phyloP scores from a whole-genome alignment of 2,113 vertebrate genomes.

The Ammodytes marinus region DNA sequence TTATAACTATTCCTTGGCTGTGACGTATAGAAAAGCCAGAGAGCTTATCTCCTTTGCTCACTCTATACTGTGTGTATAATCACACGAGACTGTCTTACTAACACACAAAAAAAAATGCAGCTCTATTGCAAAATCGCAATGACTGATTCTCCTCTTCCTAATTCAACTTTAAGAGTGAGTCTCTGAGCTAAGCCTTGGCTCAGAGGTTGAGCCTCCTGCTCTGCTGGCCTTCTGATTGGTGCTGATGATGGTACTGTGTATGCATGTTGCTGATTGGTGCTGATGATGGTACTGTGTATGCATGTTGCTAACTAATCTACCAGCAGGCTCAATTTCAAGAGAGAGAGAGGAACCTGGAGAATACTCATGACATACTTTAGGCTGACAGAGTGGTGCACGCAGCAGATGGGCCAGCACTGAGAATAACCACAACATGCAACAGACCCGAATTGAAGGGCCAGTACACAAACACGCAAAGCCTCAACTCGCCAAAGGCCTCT shows the following conservation, averaged over 20 bases:
- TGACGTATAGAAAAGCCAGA: conserved; percentile 35
- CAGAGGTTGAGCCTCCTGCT: conserved; percentile 67
- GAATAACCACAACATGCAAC: not conserved
- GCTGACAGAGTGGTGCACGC: conserved; percentile 14
- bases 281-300: not conserved
- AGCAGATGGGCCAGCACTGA: conserved; percentile 6
- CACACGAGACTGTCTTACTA: conserved; percentile 41
- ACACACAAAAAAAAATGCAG: conserved; percentile 47
- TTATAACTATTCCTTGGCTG: conserved; percentile 59
- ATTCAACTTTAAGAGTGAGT: conserved; percentile 55
- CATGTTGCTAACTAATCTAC: conserved; percentile 22
- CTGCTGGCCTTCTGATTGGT: conserved; percentile 4
- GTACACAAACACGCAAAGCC: conserved; percentile 8
- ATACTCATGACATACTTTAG: conserved; percentile 28
- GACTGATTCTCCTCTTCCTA: conserved; percentile 66
- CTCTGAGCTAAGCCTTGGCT: conserved; percentile 59
- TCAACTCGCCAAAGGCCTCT: not conserved
- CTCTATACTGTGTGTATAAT: conserved; percentile 59
- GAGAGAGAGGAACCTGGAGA: conserved; percentile 1
- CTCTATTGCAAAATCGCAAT: conserved; percentile 47
- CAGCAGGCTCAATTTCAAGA: conserved; percentile 33
- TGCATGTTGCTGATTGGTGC: conserved; percentile 3
- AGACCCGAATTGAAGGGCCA: not conserved
- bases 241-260: not conserved
- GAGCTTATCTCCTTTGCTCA: conserved; percentile 53